Percentiles rank a stretch among this genome's conserved stretches.
phyloP scores from a whole-genome alignment of 23 tunicate genomes.

The Oikopleura albicans region DNA sequence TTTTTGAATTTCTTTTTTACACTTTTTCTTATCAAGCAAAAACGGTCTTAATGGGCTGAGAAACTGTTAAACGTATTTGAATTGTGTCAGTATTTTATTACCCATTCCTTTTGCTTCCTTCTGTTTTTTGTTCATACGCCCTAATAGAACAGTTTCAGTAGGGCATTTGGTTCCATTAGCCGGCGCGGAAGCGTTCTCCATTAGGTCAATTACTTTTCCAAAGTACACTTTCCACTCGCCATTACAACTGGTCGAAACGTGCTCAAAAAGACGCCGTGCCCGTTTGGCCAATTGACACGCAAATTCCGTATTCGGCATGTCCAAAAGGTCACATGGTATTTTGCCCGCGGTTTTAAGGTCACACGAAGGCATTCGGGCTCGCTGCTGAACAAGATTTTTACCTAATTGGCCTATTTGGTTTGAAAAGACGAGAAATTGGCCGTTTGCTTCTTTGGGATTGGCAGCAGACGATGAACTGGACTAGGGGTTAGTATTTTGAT shows the following conservation, averaged over 20 bases:
- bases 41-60: too few species aligned
- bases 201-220: background rate
- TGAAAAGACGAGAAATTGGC: background rate
- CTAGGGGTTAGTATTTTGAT: too few species aligned
- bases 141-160: too few species aligned
- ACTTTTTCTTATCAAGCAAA: too few species aligned
- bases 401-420: background rate
- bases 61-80: too few species aligned
- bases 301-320: background rate
- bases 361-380: background rate
- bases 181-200: background rate
- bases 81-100: too few species aligned
- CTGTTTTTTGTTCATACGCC: too few species aligned
- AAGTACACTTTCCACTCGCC: background rate
- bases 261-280: background rate
- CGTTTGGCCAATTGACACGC: slow-evolving; percentile 1
- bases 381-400: background rate
- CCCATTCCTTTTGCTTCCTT: too few species aligned
- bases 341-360: background rate
- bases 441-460: background rate
- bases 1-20: too few species aligned
- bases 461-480: too few species aligned
- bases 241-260: background rate
- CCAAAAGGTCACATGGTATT: background rate
- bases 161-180: background rate